Conservation (phyloP, 23 tunicate species). For the Diplosoma virens region DNA sequence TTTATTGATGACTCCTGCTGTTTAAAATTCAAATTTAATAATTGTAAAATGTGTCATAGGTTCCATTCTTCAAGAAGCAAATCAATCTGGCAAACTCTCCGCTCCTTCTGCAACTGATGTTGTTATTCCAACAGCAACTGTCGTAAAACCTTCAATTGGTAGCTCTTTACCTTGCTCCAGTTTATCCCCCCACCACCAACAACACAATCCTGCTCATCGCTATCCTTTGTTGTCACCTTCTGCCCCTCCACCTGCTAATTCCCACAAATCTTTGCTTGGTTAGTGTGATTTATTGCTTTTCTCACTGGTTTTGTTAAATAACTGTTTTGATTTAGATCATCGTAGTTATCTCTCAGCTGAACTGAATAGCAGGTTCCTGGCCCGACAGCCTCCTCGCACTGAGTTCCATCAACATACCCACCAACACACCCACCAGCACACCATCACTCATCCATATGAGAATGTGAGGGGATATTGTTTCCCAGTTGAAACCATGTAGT, state of each 20-base stretch:
- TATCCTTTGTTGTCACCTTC: constrained; percentile 23
- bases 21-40: too few species aligned
- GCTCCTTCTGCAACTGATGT: not conserved
- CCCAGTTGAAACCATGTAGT: too few species aligned
- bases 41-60: too few species aligned
- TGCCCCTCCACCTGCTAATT: not conserved
- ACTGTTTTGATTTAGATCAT: constrained; percentile 56
- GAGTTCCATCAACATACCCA: constrained; percentile 83
- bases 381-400: constrained; percentile 50
- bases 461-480: too few species aligned
- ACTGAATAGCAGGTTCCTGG: constrained; percentile 58
- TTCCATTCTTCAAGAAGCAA: too few species aligned
- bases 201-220: not conserved
- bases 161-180: not conserved
- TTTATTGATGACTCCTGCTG: too few species aligned
- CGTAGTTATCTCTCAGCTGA: constrained; percentile 65
- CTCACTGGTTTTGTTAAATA: too few species aligned
- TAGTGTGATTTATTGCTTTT: not conserved
- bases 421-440: constrained; percentile 87
- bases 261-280: constrained; percentile 35
- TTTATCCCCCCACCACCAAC: constrained; percentile 11
- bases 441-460: constrained; percentile 61
- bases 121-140: constrained; percentile 34
- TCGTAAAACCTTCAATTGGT: constrained; percentile 21
- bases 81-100: too few species aligned